Evolutionary conservation across 2,888 invertebrate genomes (phyloP).

Genomic region (Apeira syringaria): DNA sequence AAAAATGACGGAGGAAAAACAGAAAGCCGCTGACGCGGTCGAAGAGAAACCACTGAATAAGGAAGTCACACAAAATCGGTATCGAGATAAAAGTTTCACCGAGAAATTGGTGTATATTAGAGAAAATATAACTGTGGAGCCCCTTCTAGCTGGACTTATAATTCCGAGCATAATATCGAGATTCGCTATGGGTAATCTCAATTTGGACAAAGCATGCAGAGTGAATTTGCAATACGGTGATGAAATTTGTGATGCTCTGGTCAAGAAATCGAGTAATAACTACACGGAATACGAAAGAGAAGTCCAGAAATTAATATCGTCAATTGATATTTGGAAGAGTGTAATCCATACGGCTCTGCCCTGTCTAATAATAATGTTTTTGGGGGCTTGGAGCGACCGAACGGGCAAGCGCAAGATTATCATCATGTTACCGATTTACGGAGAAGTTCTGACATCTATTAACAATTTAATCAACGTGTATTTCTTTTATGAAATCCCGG

Average conservation of each 20-base stretch:
- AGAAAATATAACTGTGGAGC: constrained; percentile 88
- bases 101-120: constrained; percentile 59
- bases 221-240: constrained; percentile 63
- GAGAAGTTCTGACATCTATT: constrained; percentile 76
- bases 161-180: constrained; percentile 87
- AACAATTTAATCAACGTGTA: constrained; percentile 81
- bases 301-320: constrained; percentile 83
- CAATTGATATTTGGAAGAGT: constrained; percentile 83
- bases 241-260: constrained; percentile 64
- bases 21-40: constrained; percentile 45
- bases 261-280: constrained; percentile 69
- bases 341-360: constrained; percentile 81
- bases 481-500: constrained; percentile 82
- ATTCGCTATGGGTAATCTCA: constrained; percentile 85
- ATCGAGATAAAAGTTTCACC: constrained; percentile 55
- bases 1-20: constrained; percentile 62
- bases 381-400: constrained; percentile 86
- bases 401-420: constrained; percentile 82
- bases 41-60: constrained; percentile 69
- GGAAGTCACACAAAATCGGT: constrained; percentile 40
- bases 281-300: constrained; percentile 85
- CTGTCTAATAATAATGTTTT: constrained; percentile 81
- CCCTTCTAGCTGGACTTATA: constrained; percentile 88
- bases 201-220: constrained; percentile 73
- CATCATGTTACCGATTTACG: constrained; percentile 81